phyloP scores from a whole-genome alignment of 2,113 vertebrate species.

The Hiodon alosoides region DNA sequence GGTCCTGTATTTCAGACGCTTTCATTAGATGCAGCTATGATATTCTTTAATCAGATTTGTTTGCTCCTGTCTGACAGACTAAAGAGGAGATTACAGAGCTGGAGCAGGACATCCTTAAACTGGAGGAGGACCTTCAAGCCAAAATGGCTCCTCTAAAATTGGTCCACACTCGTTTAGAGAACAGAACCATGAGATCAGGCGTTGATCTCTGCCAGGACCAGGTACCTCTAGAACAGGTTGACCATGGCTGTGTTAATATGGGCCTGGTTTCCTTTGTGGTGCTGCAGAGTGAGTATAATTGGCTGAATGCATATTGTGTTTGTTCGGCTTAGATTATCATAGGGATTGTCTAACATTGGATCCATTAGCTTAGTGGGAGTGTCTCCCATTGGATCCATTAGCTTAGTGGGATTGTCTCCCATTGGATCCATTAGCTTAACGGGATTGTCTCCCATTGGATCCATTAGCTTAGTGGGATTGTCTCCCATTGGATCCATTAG shows the following conservation, averaged over 20 bases:
- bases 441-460: too few relatives aligned
- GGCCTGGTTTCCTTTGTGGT: neutral
- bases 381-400: too few relatives aligned
- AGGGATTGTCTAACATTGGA: too few relatives aligned
- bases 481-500: too few relatives aligned
- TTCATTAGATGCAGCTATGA: neutral
- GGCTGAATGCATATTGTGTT: neutral
- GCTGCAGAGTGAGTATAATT: neutral
- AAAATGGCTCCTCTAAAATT: conserved; percentile 76
- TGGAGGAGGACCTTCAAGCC: conserved; percentile 72
- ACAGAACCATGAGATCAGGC: conserved; percentile 67
- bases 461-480: too few relatives aligned
- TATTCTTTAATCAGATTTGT: neutral
- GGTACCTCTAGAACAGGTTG: conserved; percentile 50
- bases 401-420: too few relatives aligned
- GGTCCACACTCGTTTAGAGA: conserved; percentile 85
- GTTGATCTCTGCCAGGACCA: conserved; percentile 82
- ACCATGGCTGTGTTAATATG: neutral
- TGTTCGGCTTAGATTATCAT: neutral
- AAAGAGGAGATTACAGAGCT: conserved; percentile 73
- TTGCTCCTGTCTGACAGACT: conserved; percentile 42
- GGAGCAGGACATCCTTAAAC: conserved; percentile 67
- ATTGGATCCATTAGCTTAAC: too few relatives aligned
- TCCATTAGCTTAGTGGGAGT: too few relatives aligned
- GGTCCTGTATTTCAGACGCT: too few relatives aligned